Evolutionary conservation across 2,888 invertebrate genomes (phyloP), one percentile per base, ranked within the genome.

Genomic region (Caenorhabditis drosophilae): DNA sequence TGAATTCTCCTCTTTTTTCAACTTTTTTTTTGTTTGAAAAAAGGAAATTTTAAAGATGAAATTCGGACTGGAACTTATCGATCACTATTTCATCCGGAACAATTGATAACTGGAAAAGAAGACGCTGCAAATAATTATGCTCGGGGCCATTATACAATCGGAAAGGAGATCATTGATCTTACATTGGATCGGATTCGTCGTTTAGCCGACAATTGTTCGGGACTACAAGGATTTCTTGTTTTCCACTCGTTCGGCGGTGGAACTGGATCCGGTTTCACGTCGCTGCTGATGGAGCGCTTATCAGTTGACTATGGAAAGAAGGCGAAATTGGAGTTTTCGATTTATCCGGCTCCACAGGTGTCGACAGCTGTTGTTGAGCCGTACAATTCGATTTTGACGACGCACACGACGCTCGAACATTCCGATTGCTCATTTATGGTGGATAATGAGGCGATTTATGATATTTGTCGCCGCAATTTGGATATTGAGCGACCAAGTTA

Each of bases 1-100:
- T n/a, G n/a, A n/a, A n/a, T n/a, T n/a, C n/a, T n/a, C n/a, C n/a
- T n/a, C n/a, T n/a, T n/a, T n/a, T n/a, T n/a, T n/a, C n/a, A n/a
- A n/a, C n/a, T n/a, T n/a, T n/a, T n/a, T n/a, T n/a, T n/a, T n/a
- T n/a, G n/a, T n/a, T n/a, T 12, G 31, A 9, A 31, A 31, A 6
- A 31, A 9, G 6, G 31, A 31, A 31, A 31, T 9, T 18, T 68
- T 75, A n/a, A 54, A 82, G 85, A 85, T 73, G 86, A 86, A 72
- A 84, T 86, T 34, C 80, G 86, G 40, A 85, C 85, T 12, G 86
- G 86, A 23, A 84, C 84, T 20, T 95, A 95, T 88, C 89, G 93
- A 72, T 92, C 92, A 86, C 89, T 95, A 84, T 95, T 94, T 89
- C 94, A 95, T 86, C 94, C 94, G 70, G 94, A 95, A 87, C 94